Conservation (phyloP, 2,888 invertebrate species). For the Congeria kusceri region DNA sequence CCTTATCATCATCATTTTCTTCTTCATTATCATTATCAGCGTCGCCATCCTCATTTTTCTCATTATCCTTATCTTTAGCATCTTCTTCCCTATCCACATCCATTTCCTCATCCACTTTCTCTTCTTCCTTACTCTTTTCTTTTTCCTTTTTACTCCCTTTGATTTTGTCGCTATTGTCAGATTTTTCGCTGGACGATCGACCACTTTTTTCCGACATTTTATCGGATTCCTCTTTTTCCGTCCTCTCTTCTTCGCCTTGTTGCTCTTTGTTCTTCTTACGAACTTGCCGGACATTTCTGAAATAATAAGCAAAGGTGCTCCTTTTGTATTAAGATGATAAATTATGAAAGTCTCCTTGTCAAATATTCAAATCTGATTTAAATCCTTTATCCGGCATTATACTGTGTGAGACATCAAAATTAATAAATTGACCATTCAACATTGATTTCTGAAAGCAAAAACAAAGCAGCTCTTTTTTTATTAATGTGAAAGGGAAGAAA, state of each 20-base stretch:
- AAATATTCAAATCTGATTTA: no score
- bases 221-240: constrained; percentile 32
- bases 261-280: constrained; percentile 77
- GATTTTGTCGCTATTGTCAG: not conserved
- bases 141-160: constrained; percentile 8
- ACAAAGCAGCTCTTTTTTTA: no score
- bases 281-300: constrained; percentile 81
- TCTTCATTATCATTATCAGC: constrained; percentile 22
- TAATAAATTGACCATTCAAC: no score
- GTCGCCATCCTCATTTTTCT: constrained; percentile 10
- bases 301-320: not conserved
- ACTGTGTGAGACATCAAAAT: no score
- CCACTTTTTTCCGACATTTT: constrained; percentile 11
- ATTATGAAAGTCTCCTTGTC: no score
- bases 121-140: constrained; percentile 31
- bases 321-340: no score
- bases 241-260: constrained; percentile 56
- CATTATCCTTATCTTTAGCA: constrained; percentile 9
- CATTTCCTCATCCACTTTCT: constrained; percentile 30
- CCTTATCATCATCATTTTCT: not conserved
- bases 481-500: no score
- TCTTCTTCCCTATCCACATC: constrained; percentile 53
- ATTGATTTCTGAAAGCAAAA: no score
- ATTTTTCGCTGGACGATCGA: not conserved
- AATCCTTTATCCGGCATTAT: no score